Percentiles rank a stretch among this genome's conserved stretches.
These are phyloP conservation scores for Halcyon badia DNA, from an alignment of 2,797 vertebrate species.

Conservation along the genomic window DNA sequence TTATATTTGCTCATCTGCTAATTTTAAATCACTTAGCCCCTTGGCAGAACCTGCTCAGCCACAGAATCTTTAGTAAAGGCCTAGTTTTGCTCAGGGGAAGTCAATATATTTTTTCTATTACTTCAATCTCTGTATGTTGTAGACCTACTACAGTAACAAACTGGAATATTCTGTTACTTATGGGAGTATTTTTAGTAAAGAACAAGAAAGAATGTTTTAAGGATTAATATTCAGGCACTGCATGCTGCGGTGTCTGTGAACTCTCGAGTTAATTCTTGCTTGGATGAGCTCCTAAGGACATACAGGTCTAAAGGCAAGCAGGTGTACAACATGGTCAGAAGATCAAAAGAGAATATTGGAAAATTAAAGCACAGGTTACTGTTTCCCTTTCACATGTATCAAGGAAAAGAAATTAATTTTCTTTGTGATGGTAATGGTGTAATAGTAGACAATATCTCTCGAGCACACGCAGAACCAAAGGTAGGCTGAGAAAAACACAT, in stretches of 20 bases:
- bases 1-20: background rate
- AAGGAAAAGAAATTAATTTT: background rate
- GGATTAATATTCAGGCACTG: background rate
- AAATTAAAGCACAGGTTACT: background rate
- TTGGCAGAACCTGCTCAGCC: background rate
- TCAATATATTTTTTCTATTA: background rate
- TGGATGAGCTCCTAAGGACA: background rate
- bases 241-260: background rate
- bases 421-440: background rate
- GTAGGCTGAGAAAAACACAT: background rate
- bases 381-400: background rate
- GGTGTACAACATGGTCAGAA: background rate
- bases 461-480: background rate
- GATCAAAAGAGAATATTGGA: background rate
- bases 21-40: background rate
- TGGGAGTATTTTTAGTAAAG: background rate
- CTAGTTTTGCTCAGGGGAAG: background rate
- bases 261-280: background rate
- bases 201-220: background rate
- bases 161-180: background rate
- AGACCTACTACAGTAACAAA: background rate
- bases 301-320: background rate
- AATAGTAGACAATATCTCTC: background rate
- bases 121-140: background rate
- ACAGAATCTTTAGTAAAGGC: background rate